Percentiles rank a stretch among this genome's conserved stretches.
phyloP scores from a whole-genome alignment of 2,797 vertebrate species.

The Danionella dracula region DNA sequence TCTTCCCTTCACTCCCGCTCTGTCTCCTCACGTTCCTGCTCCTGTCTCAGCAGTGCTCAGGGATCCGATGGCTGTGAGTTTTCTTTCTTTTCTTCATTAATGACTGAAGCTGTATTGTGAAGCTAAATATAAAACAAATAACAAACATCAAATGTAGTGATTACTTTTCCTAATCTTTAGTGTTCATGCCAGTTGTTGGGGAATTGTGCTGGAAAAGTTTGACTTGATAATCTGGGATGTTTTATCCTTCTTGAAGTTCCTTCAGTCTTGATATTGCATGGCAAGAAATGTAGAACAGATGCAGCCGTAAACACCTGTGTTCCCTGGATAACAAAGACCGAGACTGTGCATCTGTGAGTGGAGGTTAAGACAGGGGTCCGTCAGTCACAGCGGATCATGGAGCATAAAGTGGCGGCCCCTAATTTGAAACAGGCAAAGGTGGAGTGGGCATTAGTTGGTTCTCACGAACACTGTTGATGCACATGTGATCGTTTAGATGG shows the following conservation, averaged over 20 bases:
- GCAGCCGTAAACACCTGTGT: constrained; percentile 72
- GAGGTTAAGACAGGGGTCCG: constrained; percentile 18
- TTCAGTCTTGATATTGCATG: constrained; percentile 46
- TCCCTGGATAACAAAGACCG: constrained; percentile 50
- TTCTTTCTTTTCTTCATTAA: constrained; percentile 10
- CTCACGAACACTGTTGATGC: constrained; percentile 50
- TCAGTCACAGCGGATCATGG: constrained; percentile 59
- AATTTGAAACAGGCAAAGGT: constrained; percentile 67
- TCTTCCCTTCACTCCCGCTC: constrained; percentile 66
- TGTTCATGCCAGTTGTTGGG: constrained; percentile 3
- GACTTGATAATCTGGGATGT: background rate
- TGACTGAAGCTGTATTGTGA: background rate
- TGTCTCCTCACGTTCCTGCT: constrained; percentile 79
- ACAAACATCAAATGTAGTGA: too few relatives aligned
- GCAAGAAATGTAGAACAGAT: constrained; percentile 64
- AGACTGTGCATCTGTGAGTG: constrained; percentile 10
- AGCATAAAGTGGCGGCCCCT: constrained; percentile 59
- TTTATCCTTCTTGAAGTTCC: constrained; percentile 40
- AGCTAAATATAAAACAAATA: too few relatives aligned
- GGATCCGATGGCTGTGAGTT: constrained; percentile 99
- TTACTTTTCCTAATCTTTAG: background rate
- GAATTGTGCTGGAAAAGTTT: background rate
- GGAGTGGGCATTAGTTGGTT: constrained; percentile 46
- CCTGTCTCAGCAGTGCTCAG: constrained; percentile 82
- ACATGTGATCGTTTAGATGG: background rate